Evolutionary conservation across 2,888 invertebrate species (phyloP), one percentile per base, ranked within the genome.

Genomic region (Cephus rjabovi): DNA sequence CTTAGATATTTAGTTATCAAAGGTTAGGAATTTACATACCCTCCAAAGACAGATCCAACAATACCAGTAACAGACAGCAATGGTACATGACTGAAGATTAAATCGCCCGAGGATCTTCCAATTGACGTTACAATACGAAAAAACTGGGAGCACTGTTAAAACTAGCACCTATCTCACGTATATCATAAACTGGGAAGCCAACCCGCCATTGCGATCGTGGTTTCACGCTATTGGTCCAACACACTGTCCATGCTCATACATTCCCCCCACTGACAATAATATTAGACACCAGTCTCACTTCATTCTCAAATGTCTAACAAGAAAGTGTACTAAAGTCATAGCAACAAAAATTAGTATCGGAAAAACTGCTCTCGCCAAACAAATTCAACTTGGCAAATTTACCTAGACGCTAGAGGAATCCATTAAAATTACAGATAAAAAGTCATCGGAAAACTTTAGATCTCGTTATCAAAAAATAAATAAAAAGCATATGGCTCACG

Each of bases 161-260:
- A 85, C 78, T 77, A 79, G 79, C 79, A 81, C 76, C 84, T 86
- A 87, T 85, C 86, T 87, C 80, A 79, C 85, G 83, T 87, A 89
- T 87, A 89, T 86, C 86, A 86, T 82, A 87, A 87, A 87, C 85
- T 88, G 77, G 80, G 84, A 85, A 86, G 84, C 86, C 86, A 89
- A 86, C 86, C 87, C 88, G 89, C 88, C 89, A 90, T 89, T 88
- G 89, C 87, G 88, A 87, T 90, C 93, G 93, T 93, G 93, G 92
- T 92, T 87, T 86, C 83, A 89, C 86, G 83, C 88, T 88, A 93
- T 93, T 93, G 93, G 93, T 91, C 92, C 92, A 92, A 86, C 87
- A 77, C 86, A 88, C 79, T 73, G 68, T 35, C 56, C 23, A 56
- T 56, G 56, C 56, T 56, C 56, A 78, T 12, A 69, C 35, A 3